A percentile compares a stretch with the other conserved stretches of the same genome.
Conservation (phyloP, 2,888 invertebrate genomes). For the Parnassius glacialis region DNA sequence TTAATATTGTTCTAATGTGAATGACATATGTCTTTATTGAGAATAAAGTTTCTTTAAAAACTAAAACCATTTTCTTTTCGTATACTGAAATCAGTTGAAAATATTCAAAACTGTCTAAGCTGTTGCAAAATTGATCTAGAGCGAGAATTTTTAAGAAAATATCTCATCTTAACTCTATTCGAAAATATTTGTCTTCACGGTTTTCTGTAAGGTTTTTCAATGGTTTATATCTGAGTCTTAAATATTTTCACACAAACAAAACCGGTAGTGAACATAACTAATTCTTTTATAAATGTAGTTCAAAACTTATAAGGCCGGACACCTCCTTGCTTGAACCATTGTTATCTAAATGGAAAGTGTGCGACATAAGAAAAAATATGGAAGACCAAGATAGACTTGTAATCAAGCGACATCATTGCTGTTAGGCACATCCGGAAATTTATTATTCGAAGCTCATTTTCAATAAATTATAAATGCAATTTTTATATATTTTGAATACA, state of each 20-base stretch:
- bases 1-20: too few species aligned
- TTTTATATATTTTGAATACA: too few species aligned
- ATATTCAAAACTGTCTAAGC: conserved; percentile 67
- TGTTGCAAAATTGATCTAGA: conserved; percentile 55
- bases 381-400: too few species aligned
- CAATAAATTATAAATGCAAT: too few species aligned
- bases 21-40: too few species aligned
- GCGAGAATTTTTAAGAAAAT: conserved; percentile 61
- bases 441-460: too few species aligned
- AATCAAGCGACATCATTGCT: too few species aligned
- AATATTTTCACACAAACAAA: conserved; percentile 59
- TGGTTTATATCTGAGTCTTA: conserved; percentile 54
- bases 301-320: conserved; percentile 66
- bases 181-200: conserved; percentile 52
- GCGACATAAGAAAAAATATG: conserved; percentile 46
- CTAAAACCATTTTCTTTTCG: conserved; percentile 60
- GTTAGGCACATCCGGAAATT: too few species aligned
- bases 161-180: conserved; percentile 66
- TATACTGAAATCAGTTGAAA: conserved; percentile 59
- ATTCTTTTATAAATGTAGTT: conserved; percentile 64
- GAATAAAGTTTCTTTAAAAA: too few species aligned
- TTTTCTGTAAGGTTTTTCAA: conserved; percentile 56
- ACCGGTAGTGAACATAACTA: conserved; percentile 69
- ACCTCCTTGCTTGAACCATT: conserved; percentile 72
- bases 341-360: conserved; percentile 66